Base-by-base conservation (phyloP, 2,113 vertebrate species). In the Phaethon lepturus region DNA sequence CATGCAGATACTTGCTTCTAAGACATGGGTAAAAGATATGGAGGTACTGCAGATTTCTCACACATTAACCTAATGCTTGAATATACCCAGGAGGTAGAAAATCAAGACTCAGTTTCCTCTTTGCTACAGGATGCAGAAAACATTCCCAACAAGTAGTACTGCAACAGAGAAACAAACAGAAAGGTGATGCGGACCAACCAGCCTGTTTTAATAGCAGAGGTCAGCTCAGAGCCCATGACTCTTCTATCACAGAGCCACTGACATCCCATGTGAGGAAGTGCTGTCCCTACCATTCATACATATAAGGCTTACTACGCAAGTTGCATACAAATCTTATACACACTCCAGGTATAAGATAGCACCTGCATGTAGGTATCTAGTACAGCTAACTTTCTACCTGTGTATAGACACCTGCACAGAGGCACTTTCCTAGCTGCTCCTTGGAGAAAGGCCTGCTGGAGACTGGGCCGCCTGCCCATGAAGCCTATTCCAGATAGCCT, bases 201-300 rank as follows among this genome's bases (percentile, higher is more conserved):
- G 55, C 10, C 33, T 25, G 10, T 62, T 79, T 31, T 17, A 76
- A 53, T 5, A 20, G 49, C 33, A 38, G 38, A 38, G 38, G 38
- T 38, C 38, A 38, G 38, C 13, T 14, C 0, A 0, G 24, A 82
- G 29, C 13, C 66, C 47, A 29, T 16, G 31, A 64, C 17, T 62
- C 49, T 63, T 66, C 31, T 28, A 74, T 7, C 50, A 76, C 22
- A 60, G 25, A 79, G 10, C 7, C 63, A 74, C 25, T 6, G 22
- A 53, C 6, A n/a, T 0, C 11, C 26, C 7, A 3, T 2, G 3
- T 28, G 42, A 84, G 28, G 25, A 77, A 55, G 13, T 5, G 18
- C 17, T 44, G 42, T 12, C 56, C 28, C 31, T 74, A 28, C 17
- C 10, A 77, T 2, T 10, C 16, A 7, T 6, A 14, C 0, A 3